Evolutionary conservation across 1,140 invertebrate genomes (phyloP).

Genomic region (Piezodorus guildinii): DNA sequence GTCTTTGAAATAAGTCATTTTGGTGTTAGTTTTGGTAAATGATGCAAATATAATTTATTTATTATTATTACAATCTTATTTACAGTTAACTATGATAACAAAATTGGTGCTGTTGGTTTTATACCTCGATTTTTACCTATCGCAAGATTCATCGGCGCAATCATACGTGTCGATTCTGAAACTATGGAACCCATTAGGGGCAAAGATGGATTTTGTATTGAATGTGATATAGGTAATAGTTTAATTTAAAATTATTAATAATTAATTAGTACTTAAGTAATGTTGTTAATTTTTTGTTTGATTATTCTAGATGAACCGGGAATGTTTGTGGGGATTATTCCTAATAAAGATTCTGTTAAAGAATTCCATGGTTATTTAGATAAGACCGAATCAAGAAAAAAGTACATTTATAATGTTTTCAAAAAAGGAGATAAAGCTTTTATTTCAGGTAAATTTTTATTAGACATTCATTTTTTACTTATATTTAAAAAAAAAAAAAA

Average conservation of each 20-base stretch:
- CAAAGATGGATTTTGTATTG: conserved; percentile 62
- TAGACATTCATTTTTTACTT: no score
- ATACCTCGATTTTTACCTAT: conserved; percentile 64
- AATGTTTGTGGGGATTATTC: conserved; percentile 65
- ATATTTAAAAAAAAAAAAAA: no score
- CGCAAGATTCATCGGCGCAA: conserved; percentile 35
- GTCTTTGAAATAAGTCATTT: no score
- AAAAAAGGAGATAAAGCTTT: conserved; percentile 57
- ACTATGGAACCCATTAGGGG: conserved; percentile 68
- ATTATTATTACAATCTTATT: no score
- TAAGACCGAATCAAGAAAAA: conserved; percentile 52
- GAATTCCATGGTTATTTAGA: conserved; percentile 47
- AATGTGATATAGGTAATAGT: conserved; percentile 53
- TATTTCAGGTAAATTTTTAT: conserved; percentile 42
- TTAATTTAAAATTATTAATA: no score
- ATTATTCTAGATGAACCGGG: conserved; percentile 46
- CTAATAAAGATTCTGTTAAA: not conserved
- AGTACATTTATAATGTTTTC: conserved; percentile 57
- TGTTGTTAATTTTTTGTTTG: not conserved
- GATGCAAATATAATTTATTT: no score
- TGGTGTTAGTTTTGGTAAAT: no score
- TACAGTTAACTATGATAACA: conserved; percentile 81
- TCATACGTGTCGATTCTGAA: conserved; percentile 70
- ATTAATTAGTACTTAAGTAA: no score
- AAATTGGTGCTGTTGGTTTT: conserved; percentile 85